These are phyloP conservation scores for Toxonevra muliebris DNA, from an alignment of 2,888 invertebrate species.

Conservation along the genomic window DNA sequence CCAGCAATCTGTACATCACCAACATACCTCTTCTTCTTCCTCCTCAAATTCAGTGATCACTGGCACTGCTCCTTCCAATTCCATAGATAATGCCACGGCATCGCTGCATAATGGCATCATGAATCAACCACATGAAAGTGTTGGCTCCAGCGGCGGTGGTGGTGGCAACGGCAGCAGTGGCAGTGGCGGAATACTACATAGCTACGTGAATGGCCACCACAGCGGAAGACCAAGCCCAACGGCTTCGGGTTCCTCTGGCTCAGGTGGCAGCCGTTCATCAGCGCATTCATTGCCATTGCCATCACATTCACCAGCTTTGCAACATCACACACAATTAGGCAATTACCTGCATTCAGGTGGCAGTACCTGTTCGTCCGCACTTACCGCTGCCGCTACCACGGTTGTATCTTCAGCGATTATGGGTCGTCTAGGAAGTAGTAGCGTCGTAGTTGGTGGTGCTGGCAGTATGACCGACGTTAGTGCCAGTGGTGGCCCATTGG, in stretches of 20 bases:
- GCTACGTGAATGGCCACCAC: slow-evolving; percentile 39
- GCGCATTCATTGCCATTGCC: slow-evolving; percentile 54
- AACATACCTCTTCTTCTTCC: slow-evolving; percentile 32
- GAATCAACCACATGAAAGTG: slow-evolving; percentile 7
- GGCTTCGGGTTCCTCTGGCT: slow-evolving; percentile 49
- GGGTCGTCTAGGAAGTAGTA: slow-evolving; percentile 39
- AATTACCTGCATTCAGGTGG: slow-evolving; percentile 22
- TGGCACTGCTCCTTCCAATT: neutral
- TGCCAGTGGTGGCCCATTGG: slow-evolving; percentile 38
- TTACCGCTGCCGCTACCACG: slow-evolving; percentile 43
- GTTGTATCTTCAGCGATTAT: slow-evolving; percentile 45
- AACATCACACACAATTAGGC: slow-evolving; percentile 36
- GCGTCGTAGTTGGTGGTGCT: slow-evolving; percentile 30
- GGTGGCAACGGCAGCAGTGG: slow-evolving; percentile 13
- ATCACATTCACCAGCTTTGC: slow-evolving; percentile 58
- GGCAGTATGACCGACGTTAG: slow-evolving; percentile 34
- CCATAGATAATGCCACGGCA: neutral
- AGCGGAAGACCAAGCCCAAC: slow-evolving; percentile 59
- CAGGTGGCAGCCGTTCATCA: slow-evolving; percentile 54
- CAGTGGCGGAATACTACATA: slow-evolving; percentile 32
- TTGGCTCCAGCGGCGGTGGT: slow-evolving; percentile 1
- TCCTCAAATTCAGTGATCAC: slow-evolving; percentile 4
- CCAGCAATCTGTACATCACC: slow-evolving; percentile 24
- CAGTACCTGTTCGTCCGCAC: slow-evolving; percentile 38
- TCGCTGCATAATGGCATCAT: slow-evolving; percentile 22